A percentile compares a stretch with the other conserved stretches of the same genome.
Conservation (phyloP, 1,140 invertebrate genomes). For the Metaphire vulgaris region DNA sequence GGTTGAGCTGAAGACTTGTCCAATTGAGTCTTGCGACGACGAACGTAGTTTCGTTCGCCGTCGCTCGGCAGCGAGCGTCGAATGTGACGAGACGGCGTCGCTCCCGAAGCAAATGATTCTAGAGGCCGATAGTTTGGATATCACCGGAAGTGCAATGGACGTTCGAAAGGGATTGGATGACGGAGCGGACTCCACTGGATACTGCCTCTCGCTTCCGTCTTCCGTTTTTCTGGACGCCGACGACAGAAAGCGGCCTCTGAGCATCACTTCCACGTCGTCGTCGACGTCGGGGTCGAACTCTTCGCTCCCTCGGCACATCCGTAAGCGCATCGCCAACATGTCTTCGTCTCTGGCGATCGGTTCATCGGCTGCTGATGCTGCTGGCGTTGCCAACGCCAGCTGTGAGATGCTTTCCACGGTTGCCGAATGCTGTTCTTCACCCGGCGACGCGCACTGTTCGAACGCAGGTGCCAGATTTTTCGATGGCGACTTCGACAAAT, state of each 20-base stretch:
- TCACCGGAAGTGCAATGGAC: not conserved
- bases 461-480: not conserved
- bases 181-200: not conserved
- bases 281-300: conserved; percentile 67
- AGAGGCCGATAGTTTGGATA: not conserved
- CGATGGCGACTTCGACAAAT: no score
- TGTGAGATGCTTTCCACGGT: not conserved
- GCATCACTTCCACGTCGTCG: conserved; percentile 72
- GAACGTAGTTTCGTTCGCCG: no score
- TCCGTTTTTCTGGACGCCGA: not conserved
- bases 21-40: no score
- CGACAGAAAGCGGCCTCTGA: conserved; percentile 59
- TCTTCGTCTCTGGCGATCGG: not conserved
- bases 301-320: conserved; percentile 42
- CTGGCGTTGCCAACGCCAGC: not conserved
- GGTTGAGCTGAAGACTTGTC: no score
- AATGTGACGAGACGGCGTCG: not conserved
- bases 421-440: not conserved
- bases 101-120: not conserved
- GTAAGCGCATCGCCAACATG: conserved; percentile 31
- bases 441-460: not conserved
- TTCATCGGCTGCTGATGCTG: not conserved
- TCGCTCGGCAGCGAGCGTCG: not conserved
- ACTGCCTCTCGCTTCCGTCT: not conserved
- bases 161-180: not conserved